Percentiles rank a stretch among this genome's conserved stretches.
Conservation (phyloP, 1,140 invertebrate species). For the Trinorchestia longiramus region DNA sequence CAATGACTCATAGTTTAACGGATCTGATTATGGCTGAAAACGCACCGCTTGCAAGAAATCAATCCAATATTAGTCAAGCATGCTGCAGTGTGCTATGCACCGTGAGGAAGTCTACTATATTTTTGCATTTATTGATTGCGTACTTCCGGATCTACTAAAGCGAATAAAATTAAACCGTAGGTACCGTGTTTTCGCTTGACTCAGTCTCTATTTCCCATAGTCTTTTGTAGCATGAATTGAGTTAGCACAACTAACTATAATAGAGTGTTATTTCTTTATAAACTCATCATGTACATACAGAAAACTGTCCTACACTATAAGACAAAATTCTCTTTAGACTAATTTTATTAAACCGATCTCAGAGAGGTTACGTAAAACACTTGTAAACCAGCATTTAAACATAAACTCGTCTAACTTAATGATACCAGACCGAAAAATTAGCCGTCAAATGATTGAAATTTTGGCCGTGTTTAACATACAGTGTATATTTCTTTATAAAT, state of each 20-base stretch:
- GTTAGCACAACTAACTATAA: neutral
- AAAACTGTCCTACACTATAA: too few relatives aligned
- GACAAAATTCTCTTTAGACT: too few relatives aligned
- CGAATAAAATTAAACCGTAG: neutral
- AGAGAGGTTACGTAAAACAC: too few relatives aligned
- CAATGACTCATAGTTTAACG: conserved; percentile 18
- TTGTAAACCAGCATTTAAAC: too few relatives aligned
- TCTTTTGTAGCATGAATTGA: neutral
- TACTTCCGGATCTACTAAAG: neutral
- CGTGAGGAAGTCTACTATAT: neutral
- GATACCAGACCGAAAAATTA: too few relatives aligned
- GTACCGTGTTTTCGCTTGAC: neutral
- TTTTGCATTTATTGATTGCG: neutral
- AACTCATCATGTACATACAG: neutral
- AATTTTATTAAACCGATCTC: too few relatives aligned
- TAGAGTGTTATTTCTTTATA: neutral
- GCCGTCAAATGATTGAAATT: too few relatives aligned
- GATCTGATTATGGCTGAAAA: neutral
- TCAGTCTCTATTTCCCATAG: neutral
- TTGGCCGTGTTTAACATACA: too few relatives aligned
- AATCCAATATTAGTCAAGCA: neutral
- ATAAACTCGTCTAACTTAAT: too few relatives aligned
- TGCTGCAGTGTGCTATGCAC: neutral
- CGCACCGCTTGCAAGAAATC: conserved; percentile 5
- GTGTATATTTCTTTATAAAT: too few relatives aligned